Percentiles rank a stretch among this genome's conserved stretches.
These are phyloP conservation scores for Dolichallabes microphthalmus DNA, from an alignment of 2,113 vertebrate genomes.

Conservation along the genomic window DNA sequence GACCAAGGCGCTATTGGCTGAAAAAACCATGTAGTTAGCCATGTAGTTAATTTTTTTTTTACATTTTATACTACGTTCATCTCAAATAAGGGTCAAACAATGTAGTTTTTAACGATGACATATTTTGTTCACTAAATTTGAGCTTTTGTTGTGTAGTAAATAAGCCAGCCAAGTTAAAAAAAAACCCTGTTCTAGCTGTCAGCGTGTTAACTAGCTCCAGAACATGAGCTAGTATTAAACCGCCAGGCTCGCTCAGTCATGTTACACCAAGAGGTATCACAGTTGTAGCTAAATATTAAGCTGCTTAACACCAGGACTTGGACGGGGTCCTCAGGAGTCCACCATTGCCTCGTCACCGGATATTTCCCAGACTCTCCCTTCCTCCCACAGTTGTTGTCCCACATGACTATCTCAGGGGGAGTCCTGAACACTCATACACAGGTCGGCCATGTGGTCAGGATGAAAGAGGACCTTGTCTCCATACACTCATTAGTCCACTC, in stretches of 20 bases:
- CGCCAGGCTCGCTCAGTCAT: too few species aligned
- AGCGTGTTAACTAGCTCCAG: not conserved
- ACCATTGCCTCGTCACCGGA: not conserved
- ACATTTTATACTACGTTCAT: not conserved
- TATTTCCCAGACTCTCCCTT: not conserved
- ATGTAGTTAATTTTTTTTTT: not conserved
- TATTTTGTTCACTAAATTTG: not conserved
- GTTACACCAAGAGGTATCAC: not conserved
- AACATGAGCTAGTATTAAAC: not conserved
- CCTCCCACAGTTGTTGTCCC: not conserved
- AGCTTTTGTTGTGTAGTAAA: not conserved
- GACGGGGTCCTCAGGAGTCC: not conserved
- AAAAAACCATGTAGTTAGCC: not conserved
- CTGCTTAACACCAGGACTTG: not conserved
- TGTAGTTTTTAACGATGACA: not conserved
- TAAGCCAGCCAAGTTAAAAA: not conserved
- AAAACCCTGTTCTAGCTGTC: not conserved
- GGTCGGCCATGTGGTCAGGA: not conserved
- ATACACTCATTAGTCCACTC: conserved; percentile 23
- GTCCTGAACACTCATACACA: not conserved
- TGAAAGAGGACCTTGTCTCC: conserved; percentile 67
- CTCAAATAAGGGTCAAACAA: not conserved
- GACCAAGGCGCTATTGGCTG: not conserved
- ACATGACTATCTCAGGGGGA: conserved; percentile 16
- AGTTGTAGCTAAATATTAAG: not conserved